Evolutionary conservation across 2,888 invertebrate species (phyloP), one percentile per base, ranked within the genome.

Genomic region (Galeruca laticollis): DNA sequence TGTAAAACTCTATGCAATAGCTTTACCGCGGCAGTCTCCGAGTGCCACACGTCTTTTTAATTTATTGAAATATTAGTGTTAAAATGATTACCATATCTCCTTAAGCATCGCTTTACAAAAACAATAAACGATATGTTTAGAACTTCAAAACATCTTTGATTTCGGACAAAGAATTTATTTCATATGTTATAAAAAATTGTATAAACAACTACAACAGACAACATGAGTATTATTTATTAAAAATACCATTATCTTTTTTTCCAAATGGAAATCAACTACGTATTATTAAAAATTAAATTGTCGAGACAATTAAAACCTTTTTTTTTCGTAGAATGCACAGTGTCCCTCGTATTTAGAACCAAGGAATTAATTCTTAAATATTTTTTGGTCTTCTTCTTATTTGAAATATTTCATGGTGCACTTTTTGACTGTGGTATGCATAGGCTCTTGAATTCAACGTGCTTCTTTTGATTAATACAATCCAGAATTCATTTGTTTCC

Each of bases 381-480:
- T 68, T 68, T 68, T 68, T 68, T 68, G 47, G 56, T 20, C 9
- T 0, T 11, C 51, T 21, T 37, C 59, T 54, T 77, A 73, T 78
- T 79, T 76, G 78, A 79, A 77, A 79, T 78, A 80, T 81, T 79
- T 77, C 79, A 78, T 78, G 79, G 75, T 76, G 80, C 79, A 79
- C 75, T 80, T 82, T 81, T 80, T 79, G 81, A 78, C 81, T 79
- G 80, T 43, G 81, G 80, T 80, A 82, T 82, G 80, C 81, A 77
- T 68, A 75, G 79, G 66, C 76, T 74, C 76, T 74, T 73, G 76
- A 60, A 71, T 71, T 52, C 74, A 80, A 81, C 82, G 82, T 82
- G 82, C 80, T 78, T 77, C 80, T 81, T 83, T 83, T 83, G 83
- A 83, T 83, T 83, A 82, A 83, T 83, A 78, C 82, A 75, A 73